phyloP scores from a whole-genome alignment of 2,888 invertebrate genomes.

The Boloria euphrosyne region DNA sequence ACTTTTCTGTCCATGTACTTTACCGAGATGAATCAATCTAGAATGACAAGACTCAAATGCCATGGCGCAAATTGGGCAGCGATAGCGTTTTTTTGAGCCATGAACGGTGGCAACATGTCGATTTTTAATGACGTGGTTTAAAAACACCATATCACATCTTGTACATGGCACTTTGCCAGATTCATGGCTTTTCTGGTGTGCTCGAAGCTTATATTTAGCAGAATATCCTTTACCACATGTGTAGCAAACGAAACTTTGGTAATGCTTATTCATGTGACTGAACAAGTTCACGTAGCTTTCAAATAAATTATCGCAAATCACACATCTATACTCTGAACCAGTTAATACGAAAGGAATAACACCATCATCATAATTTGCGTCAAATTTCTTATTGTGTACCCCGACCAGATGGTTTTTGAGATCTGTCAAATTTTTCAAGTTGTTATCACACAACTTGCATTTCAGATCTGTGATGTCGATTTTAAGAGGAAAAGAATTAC shows the following conservation, averaged over 20 bases:
- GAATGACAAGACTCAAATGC: constrained; percentile 58
- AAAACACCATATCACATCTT: constrained; percentile 65
- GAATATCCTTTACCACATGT: constrained; percentile 75
- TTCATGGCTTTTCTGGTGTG: constrained; percentile 66
- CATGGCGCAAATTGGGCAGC: constrained; percentile 59
- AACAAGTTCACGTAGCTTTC: constrained; percentile 57
- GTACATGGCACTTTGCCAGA: constrained; percentile 64
- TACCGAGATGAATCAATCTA: constrained; percentile 56
- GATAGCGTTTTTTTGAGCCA: constrained; percentile 56
- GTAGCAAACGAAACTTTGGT: constrained; percentile 67
- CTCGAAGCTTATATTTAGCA: constrained; percentile 62
- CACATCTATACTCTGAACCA: constrained; percentile 56
- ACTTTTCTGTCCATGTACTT: constrained; percentile 54
- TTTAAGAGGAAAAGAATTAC: constrained; percentile 59
- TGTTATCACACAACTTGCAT: constrained; percentile 53
- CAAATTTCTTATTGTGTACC: constrained; percentile 47
- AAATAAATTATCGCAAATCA: constrained; percentile 51
- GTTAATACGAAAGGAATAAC: constrained; percentile 61
- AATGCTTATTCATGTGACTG: constrained; percentile 71
- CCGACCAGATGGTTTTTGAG: constrained; percentile 56
- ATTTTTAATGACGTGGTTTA: constrained; percentile 52
- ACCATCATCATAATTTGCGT: constrained; percentile 54
- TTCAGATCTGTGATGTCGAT: constrained; percentile 59
- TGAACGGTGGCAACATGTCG: constrained; percentile 53
- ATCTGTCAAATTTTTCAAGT: constrained; percentile 44